Base-by-base conservation (phyloP, 2,113 vertebrate species). In the Otolemur garnettii region DNA sequence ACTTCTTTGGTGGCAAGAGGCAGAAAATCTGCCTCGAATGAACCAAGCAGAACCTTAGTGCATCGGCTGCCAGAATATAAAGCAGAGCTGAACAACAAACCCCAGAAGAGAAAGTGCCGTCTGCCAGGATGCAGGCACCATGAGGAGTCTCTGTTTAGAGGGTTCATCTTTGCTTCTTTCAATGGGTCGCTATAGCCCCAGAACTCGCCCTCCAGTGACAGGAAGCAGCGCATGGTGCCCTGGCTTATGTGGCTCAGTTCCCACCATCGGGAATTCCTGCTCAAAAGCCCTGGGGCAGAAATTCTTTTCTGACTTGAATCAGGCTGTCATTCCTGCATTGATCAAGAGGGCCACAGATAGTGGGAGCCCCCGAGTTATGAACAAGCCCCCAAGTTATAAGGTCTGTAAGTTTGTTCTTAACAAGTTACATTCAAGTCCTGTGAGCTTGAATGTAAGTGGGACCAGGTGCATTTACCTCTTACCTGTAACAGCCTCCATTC, bases 211-310 rank as follows among this genome's bases (percentile, higher is more conserved):
- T 69, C 28, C 2, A 38, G 13, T 5, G 69, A 28, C 60, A 38
- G 33, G 10, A 24, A 38, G 6, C 26, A 12, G 15, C n/a, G 2
- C 0, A 0, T 13, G 4, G 1, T 2, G 2, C 22, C 18, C 50
- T n/a, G 30, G 72, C n/a, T 42, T 26, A n/a, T 11, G 10, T n/a
- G 13, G 28, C 10, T 84, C 3, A 3, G 22, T 19, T 14, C 69
- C 24, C 4, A 2, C 24, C 17, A 15, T 0, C 1, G 10, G 10
- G 66, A 81, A 24, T 64, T 64, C 42, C 55, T 50, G 1, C 55
- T 81, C 59, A 68, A 26, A 6, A 74, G 1, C 19, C 9, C 13
- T 17, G 15, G 26, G n/a, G 45, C 17, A 30, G 55, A 78, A 33
- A n/a, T 12, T 55, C 17, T 14, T 45, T 94, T 18, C 78, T 19